These are phyloP conservation scores for Calephelis nemesis DNA, from an alignment of 1,140 invertebrate species.

Conservation along the genomic window DNA sequence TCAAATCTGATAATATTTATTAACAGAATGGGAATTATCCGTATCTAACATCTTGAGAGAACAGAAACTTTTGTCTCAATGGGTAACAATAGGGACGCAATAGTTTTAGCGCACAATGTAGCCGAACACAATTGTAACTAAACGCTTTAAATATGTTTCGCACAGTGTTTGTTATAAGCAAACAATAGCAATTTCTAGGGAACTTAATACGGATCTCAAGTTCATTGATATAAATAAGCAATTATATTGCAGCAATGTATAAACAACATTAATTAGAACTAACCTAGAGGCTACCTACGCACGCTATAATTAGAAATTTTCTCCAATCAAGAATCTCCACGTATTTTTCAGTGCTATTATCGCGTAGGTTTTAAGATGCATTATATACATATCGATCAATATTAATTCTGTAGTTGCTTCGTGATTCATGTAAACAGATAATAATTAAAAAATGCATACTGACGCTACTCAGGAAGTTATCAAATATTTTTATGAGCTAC, in stretches of 20 bases:
- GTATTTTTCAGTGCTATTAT: too few relatives aligned
- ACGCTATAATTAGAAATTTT: too few relatives aligned
- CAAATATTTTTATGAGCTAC: too few relatives aligned
- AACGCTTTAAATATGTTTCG: constrained; percentile 25
- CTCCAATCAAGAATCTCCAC: too few relatives aligned
- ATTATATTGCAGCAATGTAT: background rate
- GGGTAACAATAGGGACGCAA: constrained; percentile 40
- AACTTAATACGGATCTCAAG: constrained; percentile 31
- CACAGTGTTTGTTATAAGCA: constrained; percentile 19
- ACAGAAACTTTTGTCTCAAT: constrained; percentile 43
- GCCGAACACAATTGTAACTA: constrained; percentile 35
- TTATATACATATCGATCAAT: too few relatives aligned
- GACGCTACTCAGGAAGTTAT: too few relatives aligned
- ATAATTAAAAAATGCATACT: too few relatives aligned
- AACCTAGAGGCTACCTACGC: too few relatives aligned
- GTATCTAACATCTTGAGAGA: constrained; percentile 49
- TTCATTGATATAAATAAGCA: background rate
- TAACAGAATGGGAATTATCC: constrained; percentile 37
- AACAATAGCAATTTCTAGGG: constrained; percentile 29
- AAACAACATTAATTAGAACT: background rate
- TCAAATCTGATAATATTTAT: constrained; percentile 43
- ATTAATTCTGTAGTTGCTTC: too few relatives aligned
- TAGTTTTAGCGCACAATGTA: constrained; percentile 36
- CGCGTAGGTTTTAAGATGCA: too few relatives aligned
- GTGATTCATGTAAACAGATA: too few relatives aligned